Evolutionary conservation across 2,797 vertebrate species (phyloP).

Genomic region (Microctenopoma lineatum): DNA sequence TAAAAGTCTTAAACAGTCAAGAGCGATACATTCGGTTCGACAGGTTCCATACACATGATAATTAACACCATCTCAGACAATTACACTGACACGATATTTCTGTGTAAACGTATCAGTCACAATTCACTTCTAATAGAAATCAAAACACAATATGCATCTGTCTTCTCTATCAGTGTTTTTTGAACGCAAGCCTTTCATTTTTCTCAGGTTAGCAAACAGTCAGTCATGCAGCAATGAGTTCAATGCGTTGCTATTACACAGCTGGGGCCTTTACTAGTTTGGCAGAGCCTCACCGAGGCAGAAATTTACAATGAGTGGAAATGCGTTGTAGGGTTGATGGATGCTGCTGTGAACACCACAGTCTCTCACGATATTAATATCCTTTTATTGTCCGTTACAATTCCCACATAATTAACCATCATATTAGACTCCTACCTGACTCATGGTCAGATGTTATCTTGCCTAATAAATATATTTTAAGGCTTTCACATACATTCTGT

Average conservation of each 20-base stretch:
- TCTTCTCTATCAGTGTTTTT: not conserved
- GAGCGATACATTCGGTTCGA: not conserved
- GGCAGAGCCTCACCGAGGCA: constrained; percentile 6
- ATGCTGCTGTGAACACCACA: not conserved
- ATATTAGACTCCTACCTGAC: not conserved
- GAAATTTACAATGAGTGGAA: constrained; percentile 1
- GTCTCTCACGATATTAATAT: constrained; percentile 10
- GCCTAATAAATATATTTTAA: not conserved
- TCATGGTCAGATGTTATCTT: not conserved
- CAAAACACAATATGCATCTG: too few species aligned
- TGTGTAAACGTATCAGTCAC: not conserved
- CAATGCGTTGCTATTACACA: not conserved
- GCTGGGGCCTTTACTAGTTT: not conserved
- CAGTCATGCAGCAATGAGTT: not conserved
- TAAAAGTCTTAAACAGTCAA: not conserved
- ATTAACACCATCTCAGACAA: too few species aligned
- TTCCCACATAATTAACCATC: not conserved
- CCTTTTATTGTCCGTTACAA: constrained; percentile 11
- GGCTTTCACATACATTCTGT: constrained; percentile 13
- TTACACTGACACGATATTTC: not conserved
- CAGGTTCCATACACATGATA: too few species aligned
- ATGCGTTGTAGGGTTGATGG: constrained; percentile 11
- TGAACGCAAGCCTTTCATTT: not conserved
- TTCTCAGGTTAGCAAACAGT: not conserved
- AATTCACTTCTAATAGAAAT: not conserved